Percentiles rank a stretch among this genome's conserved stretches.
Evolutionary conservation across 2,888 invertebrate genomes (phyloP).

Genomic region (Imbricaverruca yamaguchii): DNA sequence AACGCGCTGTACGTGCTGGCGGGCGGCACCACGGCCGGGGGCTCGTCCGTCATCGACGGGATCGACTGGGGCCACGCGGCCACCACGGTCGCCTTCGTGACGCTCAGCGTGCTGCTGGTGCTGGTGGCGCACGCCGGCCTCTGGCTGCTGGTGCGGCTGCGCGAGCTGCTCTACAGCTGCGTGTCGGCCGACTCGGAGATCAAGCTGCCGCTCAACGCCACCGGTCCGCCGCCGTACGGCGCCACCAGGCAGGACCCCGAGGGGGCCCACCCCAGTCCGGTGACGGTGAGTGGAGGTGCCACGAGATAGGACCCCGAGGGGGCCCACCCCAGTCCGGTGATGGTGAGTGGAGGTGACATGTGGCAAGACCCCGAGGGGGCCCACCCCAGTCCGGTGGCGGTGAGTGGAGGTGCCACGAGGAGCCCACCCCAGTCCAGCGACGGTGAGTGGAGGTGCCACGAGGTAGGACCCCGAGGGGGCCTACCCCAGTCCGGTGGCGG

Average conservation of each 20-base stretch:
- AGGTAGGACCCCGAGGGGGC: conserved; percentile 1
- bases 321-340: not conserved
- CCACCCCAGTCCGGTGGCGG: not conserved
- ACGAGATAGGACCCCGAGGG: conserved; percentile 6
- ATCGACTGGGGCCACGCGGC: not conserved
- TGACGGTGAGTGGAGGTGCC: not conserved
- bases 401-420: too few species aligned
- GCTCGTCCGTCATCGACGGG: conserved; percentile 4
- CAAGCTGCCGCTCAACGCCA: not conserved
- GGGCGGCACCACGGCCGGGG: conserved; percentile 3
- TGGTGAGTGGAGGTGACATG: not conserved
- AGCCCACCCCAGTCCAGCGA: too few species aligned
- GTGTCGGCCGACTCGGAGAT: not conserved
- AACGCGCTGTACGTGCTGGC: not conserved
- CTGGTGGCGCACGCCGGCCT: not conserved
- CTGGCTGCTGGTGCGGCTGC: conserved; percentile 8
- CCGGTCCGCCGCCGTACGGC: not conserved
- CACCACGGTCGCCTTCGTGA: not conserved
- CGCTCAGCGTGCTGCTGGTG: not conserved
- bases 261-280: not conserved
- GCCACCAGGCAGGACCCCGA: conserved; percentile 1
- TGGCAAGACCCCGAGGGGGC: conserved; percentile 3
- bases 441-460: too few species aligned
- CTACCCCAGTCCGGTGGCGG: not conserved
- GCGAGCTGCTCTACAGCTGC: not conserved